These are phyloP conservation scores for Formica exsecta DNA, from an alignment of 1,140 invertebrate genomes.

Conservation along the genomic window DNA sequence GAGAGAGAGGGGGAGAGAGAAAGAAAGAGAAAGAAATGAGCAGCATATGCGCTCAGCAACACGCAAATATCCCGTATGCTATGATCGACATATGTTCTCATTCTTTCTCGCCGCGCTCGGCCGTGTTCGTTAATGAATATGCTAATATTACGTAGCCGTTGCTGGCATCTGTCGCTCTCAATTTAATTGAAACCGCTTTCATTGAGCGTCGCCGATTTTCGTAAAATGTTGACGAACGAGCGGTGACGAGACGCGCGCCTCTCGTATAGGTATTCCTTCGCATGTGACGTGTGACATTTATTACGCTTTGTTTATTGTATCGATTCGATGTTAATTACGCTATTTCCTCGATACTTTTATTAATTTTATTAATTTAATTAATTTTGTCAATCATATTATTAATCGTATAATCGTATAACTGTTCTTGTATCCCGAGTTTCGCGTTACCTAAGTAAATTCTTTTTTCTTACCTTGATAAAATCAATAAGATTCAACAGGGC, in stretches of 20 bases:
- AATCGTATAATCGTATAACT: background rate
- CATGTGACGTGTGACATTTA: background rate
- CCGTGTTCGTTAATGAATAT: constrained; percentile 51
- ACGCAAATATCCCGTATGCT: constrained; percentile 35
- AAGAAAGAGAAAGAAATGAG: background rate
- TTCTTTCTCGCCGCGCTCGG: constrained; percentile 24
- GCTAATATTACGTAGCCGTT: constrained; percentile 36
- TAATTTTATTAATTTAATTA: background rate
- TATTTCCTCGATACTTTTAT: background rate
- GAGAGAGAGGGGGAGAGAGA: background rate
- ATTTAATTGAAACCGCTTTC: constrained; percentile 47
- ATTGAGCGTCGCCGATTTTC: constrained; percentile 40
- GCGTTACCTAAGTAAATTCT: background rate
- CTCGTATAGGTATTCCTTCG: background rate
- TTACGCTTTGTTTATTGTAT: background rate
- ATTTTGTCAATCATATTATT: background rate
- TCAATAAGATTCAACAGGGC: constrained; percentile 12
- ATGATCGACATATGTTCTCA: constrained; percentile 64
- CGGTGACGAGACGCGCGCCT: background rate
- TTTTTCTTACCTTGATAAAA: constrained; percentile 15
- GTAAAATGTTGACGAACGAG: background rate
- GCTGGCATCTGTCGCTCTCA: constrained; percentile 35
- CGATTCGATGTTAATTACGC: background rate
- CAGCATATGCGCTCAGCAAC: constrained; percentile 41
- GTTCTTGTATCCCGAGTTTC: background rate